A percentile compares a stretch with the other conserved stretches of the same genome.
Evolutionary conservation across 2,888 invertebrate species (phyloP).

Genomic region (Monochamus alternatus): DNA sequence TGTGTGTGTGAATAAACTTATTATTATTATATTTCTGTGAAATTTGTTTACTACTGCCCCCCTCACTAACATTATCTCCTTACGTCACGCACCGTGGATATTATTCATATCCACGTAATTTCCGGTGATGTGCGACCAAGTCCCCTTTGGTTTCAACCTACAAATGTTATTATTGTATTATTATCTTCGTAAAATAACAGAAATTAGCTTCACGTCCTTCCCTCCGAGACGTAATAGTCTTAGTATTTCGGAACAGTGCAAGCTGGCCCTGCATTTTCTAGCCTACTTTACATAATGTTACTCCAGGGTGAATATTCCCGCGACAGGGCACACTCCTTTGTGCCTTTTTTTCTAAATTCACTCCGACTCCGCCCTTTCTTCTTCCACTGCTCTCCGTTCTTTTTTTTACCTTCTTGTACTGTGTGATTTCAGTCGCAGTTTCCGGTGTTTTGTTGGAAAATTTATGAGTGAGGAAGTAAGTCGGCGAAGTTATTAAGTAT

Average conservation of each 20-base stretch:
- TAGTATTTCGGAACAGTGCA: constrained; percentile 52
- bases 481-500: constrained; percentile 7
- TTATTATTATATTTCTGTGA: too few relatives aligned
- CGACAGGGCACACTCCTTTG: constrained; percentile 28
- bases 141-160: background rate
- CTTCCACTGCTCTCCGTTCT: background rate
- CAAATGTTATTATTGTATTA: constrained; percentile 1
- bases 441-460: constrained; percentile 26
- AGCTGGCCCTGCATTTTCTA: constrained; percentile 28
- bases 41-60: too few relatives aligned
- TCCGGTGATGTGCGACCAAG: background rate
- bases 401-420: constrained; percentile 18
- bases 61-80: too few relatives aligned
- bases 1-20: too few relatives aligned
- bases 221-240: constrained; percentile 45
- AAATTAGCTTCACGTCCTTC: background rate
- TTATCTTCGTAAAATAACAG: background rate
- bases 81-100: background rate
- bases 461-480: constrained; percentile 20
- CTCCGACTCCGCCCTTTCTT: background rate
- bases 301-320: constrained; percentile 32
- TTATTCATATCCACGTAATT: background rate
- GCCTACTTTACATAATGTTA: constrained; percentile 36
- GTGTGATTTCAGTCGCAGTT: constrained; percentile 9
- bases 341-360: constrained; percentile 30